Conservation (phyloP, 1,140 invertebrate genomes). For the Micrasema longulum region DNA sequence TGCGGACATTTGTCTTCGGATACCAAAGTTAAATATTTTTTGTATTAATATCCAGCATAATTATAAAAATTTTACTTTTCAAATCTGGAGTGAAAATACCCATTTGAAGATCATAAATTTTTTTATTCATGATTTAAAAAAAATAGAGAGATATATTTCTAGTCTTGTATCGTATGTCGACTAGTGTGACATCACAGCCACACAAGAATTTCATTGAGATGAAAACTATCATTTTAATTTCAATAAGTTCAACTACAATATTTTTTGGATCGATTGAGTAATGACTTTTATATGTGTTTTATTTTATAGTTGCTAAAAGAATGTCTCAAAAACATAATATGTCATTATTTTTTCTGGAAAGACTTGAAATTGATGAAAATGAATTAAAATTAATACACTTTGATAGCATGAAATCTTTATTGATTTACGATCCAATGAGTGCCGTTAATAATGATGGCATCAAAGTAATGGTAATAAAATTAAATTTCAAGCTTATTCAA, state of each 20-base stretch:
- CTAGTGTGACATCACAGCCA: too few species aligned
- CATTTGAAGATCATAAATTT: too few species aligned
- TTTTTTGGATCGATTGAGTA: background rate
- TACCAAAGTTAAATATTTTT: too few species aligned
- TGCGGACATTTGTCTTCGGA: too few species aligned
- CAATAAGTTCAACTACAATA: background rate
- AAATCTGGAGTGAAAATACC: too few species aligned
- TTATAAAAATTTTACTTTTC: too few species aligned
- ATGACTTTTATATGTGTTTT: background rate
- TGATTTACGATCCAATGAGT: background rate
- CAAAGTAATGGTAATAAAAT: slow-evolving; percentile 3
- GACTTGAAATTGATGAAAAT: background rate
- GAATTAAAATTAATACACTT: slow-evolving; percentile 9
- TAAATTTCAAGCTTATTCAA: background rate
- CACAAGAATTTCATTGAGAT: too few species aligned
- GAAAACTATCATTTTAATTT: too few species aligned
- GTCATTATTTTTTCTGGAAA: background rate
- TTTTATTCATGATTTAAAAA: too few species aligned
- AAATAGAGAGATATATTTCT: too few species aligned
- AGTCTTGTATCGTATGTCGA: too few species aligned
- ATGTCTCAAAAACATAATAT: slow-evolving; percentile 2
- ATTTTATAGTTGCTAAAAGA: slow-evolving; percentile 12
- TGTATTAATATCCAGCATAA: too few species aligned
- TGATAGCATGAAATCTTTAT: slow-evolving; percentile 11
- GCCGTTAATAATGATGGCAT: slow-evolving; percentile 11